phyloP scores from a whole-genome alignment of 2,113 vertebrate species.

The Condylura cristata region DNA sequence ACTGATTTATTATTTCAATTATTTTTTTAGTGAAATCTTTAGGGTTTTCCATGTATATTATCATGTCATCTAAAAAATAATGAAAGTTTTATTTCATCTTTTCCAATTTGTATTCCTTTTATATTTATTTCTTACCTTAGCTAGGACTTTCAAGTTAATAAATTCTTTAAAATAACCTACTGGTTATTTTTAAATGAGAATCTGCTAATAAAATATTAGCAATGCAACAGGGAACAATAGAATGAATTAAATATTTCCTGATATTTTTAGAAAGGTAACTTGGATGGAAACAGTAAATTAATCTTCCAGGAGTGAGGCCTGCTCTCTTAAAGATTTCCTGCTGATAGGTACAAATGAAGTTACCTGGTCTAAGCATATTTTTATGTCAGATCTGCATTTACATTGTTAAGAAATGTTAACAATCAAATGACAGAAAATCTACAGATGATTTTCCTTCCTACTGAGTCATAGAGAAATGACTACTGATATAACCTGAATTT shows the following conservation, averaged over 20 bases:
- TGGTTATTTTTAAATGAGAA: conserved; percentile 5
- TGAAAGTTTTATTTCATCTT: too few relatives aligned
- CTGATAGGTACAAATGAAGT: background rate
- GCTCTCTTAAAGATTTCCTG: background rate
- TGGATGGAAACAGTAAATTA: background rate
- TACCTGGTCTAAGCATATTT: background rate
- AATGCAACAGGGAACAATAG: background rate
- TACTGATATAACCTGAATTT: background rate
- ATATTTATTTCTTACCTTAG: too few relatives aligned
- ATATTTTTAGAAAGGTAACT: background rate
- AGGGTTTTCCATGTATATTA: too few relatives aligned
- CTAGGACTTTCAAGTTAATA: too few relatives aligned
- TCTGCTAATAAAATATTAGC: background rate
- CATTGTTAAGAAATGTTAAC: background rate
- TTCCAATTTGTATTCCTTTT: too few relatives aligned
- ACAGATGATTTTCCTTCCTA: background rate
- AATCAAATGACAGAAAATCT: background rate
- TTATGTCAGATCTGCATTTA: background rate
- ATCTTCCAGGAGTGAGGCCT: background rate
- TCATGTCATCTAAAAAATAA: too few relatives aligned
- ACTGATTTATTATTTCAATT: too few relatives aligned
- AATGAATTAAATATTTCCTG: background rate
- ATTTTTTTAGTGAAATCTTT: too few relatives aligned
- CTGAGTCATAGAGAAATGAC: background rate
- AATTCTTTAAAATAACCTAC: background rate